These are phyloP conservation scores for Telenomus remus DNA, from an alignment of 1,140 invertebrate species.

Conservation along the genomic window DNA sequence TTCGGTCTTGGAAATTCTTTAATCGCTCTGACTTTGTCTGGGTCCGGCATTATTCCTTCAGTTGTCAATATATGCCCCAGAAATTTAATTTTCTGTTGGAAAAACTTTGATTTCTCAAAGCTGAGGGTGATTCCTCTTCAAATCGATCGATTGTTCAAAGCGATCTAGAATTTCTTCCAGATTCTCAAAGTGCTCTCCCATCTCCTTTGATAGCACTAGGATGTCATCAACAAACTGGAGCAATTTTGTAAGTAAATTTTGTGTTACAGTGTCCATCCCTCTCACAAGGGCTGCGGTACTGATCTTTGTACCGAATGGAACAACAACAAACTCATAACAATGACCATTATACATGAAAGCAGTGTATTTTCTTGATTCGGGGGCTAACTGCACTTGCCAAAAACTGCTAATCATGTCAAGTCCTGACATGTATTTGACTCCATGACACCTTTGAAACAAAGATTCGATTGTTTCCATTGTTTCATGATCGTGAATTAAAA, in stretches of 20 bases:
- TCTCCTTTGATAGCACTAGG: conserved; percentile 25
- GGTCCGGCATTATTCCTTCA: conserved; percentile 5
- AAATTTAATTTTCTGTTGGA: conserved; percentile 9
- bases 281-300: conserved; percentile 61
- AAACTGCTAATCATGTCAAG: conserved; percentile 66
- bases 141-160: too few species aligned
- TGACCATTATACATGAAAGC: conserved; percentile 63
- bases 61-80: conserved; percentile 2
- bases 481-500: conserved; percentile 50
- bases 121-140: too few species aligned
- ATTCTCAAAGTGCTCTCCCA: conserved; percentile 47
- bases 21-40: conserved; percentile 20
- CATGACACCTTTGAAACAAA: conserved; percentile 53
- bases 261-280: conserved; percentile 2
- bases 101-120: conserved; percentile 8
- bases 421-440: conserved; percentile 48
- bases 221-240: conserved; percentile 58
- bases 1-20: conserved; percentile 45
- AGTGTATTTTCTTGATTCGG: conserved; percentile 62
- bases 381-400: conserved; percentile 63
- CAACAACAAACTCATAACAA: conserved; percentile 58
- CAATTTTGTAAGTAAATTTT: conserved; percentile 13
- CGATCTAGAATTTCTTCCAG: conserved; percentile 12
- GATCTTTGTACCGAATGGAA: conserved; percentile 65
- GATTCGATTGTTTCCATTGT: conserved; percentile 57